Conservation (phyloP, 1,140 invertebrate species). For the Tetragnatha versicolor region DNA sequence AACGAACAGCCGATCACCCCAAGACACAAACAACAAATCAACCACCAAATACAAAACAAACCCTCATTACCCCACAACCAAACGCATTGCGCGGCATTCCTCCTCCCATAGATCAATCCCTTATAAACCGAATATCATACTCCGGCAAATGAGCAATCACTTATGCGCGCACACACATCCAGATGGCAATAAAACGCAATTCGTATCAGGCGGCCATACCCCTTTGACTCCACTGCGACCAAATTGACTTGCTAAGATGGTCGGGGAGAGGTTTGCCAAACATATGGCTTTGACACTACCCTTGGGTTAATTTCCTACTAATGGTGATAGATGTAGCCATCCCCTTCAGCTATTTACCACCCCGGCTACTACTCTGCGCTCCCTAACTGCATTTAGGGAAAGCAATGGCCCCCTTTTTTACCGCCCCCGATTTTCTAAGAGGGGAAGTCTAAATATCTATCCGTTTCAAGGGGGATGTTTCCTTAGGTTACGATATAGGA, state of each 20-base stretch:
- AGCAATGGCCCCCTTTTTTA: slow-evolving; percentile 3
- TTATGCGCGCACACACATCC: too few relatives aligned
- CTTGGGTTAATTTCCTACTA: slow-evolving; percentile 43
- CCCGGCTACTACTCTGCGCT: neutral
- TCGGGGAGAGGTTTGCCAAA: slow-evolving; percentile 26
- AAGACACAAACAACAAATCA: too few relatives aligned
- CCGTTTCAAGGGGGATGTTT: neutral
- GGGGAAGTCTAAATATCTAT: slow-evolving; percentile 23
- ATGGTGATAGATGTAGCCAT: slow-evolving; percentile 36
- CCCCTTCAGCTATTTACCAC: slow-evolving; percentile 7
- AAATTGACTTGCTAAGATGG: slow-evolving; percentile 38
- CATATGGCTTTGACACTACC: slow-evolving; percentile 40
- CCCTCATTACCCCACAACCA: too few relatives aligned
- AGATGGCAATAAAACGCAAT: too few relatives aligned
- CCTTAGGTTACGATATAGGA: neutral
- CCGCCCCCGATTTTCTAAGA: neutral
- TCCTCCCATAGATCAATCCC: too few relatives aligned
- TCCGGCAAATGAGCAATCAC: too few relatives aligned
- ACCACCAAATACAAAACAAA: too few relatives aligned
- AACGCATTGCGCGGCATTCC: too few relatives aligned
- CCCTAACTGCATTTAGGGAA: neutral
- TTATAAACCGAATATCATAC: too few relatives aligned
- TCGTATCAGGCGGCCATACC: too few relatives aligned
- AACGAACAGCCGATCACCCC: too few relatives aligned
- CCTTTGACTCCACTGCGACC: too few relatives aligned